These are phyloP conservation scores for Limosa lapponica DNA, from an alignment of 2,797 vertebrate genomes.

Conservation along the genomic window DNA sequence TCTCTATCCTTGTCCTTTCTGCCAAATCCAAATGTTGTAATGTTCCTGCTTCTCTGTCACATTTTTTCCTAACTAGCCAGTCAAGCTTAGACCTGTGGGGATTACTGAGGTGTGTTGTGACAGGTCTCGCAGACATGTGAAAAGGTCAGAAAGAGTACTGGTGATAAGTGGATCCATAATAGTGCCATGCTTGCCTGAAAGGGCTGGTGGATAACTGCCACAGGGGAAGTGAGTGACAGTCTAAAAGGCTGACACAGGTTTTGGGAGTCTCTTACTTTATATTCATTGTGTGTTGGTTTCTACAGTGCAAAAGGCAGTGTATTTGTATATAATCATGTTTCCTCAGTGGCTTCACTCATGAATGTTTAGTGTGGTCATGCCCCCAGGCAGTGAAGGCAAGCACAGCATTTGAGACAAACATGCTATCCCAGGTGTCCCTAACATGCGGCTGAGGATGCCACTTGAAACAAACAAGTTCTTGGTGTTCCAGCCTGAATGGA, in stretches of 20 bases:
- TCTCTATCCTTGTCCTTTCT: neutral
- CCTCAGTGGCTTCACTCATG: neutral
- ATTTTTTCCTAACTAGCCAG: neutral
- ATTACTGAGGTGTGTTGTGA: neutral
- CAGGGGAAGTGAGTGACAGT: neutral
- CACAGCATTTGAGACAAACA: neutral
- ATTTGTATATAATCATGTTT: neutral
- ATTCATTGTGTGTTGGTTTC: neutral
- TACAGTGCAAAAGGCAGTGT: neutral
- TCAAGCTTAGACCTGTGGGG: neutral
- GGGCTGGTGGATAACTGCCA: neutral
- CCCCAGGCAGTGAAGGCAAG: neutral
- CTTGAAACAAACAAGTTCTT: neutral
- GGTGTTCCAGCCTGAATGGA: neutral
- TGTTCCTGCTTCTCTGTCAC: neutral
- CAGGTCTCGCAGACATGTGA: neutral
- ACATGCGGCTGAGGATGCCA: fast-evolving
- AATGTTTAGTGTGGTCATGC: neutral
- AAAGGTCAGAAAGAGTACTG: slow-evolving; percentile 2
- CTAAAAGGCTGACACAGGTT: neutral
- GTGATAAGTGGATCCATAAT: neutral
- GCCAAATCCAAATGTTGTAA: neutral
- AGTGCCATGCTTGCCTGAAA: neutral
- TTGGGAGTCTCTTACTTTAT: neutral
- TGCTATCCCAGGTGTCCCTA: neutral